Conservation (phyloP, 2,888 invertebrate genomes). For the Chirona hameri region DNA sequence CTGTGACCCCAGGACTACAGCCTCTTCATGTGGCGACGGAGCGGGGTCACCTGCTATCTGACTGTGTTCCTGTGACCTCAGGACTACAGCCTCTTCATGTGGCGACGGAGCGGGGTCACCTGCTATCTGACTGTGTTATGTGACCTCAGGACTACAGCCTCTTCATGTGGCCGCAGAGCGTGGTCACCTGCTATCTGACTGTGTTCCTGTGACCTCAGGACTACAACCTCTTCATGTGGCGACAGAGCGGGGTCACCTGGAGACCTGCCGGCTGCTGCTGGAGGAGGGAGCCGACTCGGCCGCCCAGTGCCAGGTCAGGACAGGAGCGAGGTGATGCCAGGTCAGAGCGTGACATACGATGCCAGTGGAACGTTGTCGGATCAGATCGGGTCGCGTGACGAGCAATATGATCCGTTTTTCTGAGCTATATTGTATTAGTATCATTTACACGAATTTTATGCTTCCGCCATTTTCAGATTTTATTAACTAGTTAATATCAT, state of each 20-base stretch:
- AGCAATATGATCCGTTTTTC: too few relatives aligned
- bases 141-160: slow-evolving; percentile 51
- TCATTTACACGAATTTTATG: too few relatives aligned
- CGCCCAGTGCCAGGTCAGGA: neutral
- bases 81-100: slow-evolving; percentile 51
- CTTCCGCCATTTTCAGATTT: too few relatives aligned
- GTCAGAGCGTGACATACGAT: too few relatives aligned
- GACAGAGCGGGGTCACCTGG: neutral
- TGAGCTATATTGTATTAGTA: too few relatives aligned
- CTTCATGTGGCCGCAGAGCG: neutral
- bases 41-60: neutral
- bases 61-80: too few relatives aligned
- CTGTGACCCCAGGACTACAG: slow-evolving; percentile 47
- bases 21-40: slow-evolving; percentile 44
- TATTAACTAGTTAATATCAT: too few relatives aligned
- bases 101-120: neutral
- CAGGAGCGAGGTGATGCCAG: too few relatives aligned
- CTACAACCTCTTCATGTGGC: slow-evolving; percentile 50
- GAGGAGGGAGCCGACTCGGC: neutral
- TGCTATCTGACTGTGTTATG: neutral
- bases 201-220: too few relatives aligned
- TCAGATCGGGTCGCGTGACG: too few relatives aligned
- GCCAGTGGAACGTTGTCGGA: too few relatives aligned
- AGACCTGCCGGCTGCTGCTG: neutral
- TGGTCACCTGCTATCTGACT: neutral